Conservation (phyloP, 1,140 invertebrate genomes). For the Solen grandis region DNA sequence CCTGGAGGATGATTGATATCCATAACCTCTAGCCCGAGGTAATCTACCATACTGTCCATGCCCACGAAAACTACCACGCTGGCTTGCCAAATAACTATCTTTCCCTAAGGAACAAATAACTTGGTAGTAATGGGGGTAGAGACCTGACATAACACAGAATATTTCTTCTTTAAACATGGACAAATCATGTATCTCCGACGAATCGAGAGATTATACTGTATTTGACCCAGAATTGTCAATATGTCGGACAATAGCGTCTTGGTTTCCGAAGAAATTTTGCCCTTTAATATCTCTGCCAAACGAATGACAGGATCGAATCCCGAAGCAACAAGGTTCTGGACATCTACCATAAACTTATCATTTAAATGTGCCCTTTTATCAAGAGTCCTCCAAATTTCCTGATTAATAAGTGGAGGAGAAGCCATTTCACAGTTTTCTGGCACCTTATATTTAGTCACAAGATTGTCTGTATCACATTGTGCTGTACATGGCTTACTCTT, state of each 20-base stretch:
- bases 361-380: not conserved
- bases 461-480: not conserved
- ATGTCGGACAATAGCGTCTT: slow-evolving; percentile 8
- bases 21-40: too few relatives aligned
- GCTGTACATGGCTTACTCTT: slow-evolving; percentile 16
- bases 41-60: too few relatives aligned
- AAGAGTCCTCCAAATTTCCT: slow-evolving; percentile 9
- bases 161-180: slow-evolving; percentile 15
- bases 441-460: slow-evolving; percentile 1
- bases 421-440: slow-evolving; percentile 3
- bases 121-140: not conserved
- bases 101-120: too few relatives aligned
- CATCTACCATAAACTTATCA: not conserved
- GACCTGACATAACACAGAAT: slow-evolving; percentile 5
- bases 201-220: not conserved
- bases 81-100: too few relatives aligned
- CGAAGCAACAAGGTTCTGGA: slow-evolving; percentile 2
- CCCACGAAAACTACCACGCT: too few relatives aligned
- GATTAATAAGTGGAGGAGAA: not conserved
- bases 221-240: slow-evolving; percentile 1
- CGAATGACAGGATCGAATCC: not conserved
- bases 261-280: not conserved
- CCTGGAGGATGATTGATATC: too few relatives aligned
- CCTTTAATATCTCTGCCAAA: not conserved
- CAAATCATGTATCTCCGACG: slow-evolving; percentile 4